phyloP scores from a whole-genome alignment of 2,888 invertebrate genomes.

The Agonopterix heracliana region DNA sequence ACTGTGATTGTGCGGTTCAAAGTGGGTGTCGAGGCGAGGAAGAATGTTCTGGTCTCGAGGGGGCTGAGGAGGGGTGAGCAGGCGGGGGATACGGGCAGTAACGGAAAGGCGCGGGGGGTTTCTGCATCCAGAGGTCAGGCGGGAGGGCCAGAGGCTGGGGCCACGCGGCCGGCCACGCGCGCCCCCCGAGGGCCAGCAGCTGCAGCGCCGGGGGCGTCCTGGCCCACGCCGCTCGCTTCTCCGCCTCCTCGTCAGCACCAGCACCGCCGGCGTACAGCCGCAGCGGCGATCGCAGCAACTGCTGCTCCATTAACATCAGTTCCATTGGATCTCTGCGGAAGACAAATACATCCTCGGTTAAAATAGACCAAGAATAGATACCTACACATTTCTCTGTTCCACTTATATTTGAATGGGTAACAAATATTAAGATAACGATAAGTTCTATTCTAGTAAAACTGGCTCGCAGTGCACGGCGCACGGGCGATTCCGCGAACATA shows the following conservation, averaged over 20 bases:
- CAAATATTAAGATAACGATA: slow-evolving; percentile 17
- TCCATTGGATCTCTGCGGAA: slow-evolving; percentile 86
- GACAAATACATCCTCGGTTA: slow-evolving; percentile 11
- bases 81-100: slow-evolving; percentile 79
- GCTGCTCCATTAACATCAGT: slow-evolving; percentile 86
- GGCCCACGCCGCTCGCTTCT: slow-evolving; percentile 76
- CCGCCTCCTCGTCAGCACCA: slow-evolving; percentile 74
- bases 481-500: slow-evolving; percentile 41
- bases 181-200: slow-evolving; percentile 75
- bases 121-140: slow-evolving; percentile 95
- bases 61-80: slow-evolving; percentile 38
- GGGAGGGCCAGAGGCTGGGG: slow-evolving; percentile 91
- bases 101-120: slow-evolving; percentile 79
- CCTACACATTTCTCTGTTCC: not conserved
- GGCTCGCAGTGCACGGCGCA: slow-evolving; percentile 10
- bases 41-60: slow-evolving; percentile 43
- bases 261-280: slow-evolving; percentile 80
- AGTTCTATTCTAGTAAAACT: slow-evolving; percentile 17
- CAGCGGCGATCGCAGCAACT: slow-evolving; percentile 80
- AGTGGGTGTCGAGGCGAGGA: slow-evolving; percentile 61
- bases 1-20: slow-evolving; percentile 31
- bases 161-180: slow-evolving; percentile 90
- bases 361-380: not conserved
- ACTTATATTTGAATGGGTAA: not conserved
- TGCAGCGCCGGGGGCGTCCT: slow-evolving; percentile 65